Evolutionary conservation across 2,888 invertebrate genomes (phyloP).

Genomic region (Drosophila fulvimacula): DNA sequence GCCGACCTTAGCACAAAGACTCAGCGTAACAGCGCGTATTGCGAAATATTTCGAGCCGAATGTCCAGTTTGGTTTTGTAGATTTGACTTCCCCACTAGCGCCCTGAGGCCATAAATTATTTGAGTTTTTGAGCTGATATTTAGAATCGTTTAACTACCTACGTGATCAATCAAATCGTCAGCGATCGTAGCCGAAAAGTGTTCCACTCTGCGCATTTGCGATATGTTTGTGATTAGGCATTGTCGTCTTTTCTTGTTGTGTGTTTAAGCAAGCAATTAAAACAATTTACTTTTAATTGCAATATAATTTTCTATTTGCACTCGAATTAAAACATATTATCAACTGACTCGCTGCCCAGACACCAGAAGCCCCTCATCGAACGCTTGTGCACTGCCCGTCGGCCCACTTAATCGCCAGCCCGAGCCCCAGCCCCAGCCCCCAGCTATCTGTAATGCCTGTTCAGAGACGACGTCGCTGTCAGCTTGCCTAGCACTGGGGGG

Average conservation of each 20-base stretch:
- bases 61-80: conserved; percentile 37
- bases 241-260: conserved; percentile 41
- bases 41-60: conserved; percentile 43
- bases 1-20: conserved; percentile 35
- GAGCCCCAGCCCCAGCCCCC: conserved; percentile 6
- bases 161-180: conserved; percentile 76
- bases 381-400: conserved; percentile 45
- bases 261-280: conserved; percentile 70
- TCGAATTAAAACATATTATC: conserved; percentile 73
- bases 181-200: conserved; percentile 38
- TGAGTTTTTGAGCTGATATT: conserved; percentile 11
- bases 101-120: conserved; percentile 48
- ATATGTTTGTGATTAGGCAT: conserved; percentile 56
- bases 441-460: conserved; percentile 37
- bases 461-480: conserved; percentile 23
- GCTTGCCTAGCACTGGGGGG: conserved; percentile 47
- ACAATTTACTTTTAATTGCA: conserved; percentile 79
- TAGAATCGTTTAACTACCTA: conserved; percentile 30
- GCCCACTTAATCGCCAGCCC: conserved; percentile 64
- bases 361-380: conserved; percentile 43
- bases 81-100: conserved; percentile 23
- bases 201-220: conserved; percentile 41
- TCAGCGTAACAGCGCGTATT: conserved; percentile 33
- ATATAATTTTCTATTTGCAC: conserved; percentile 80
- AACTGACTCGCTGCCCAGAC: conserved; percentile 53